phyloP scores from a whole-genome alignment of 2,797 vertebrate species.

The Philypnodon macrostomus region DNA sequence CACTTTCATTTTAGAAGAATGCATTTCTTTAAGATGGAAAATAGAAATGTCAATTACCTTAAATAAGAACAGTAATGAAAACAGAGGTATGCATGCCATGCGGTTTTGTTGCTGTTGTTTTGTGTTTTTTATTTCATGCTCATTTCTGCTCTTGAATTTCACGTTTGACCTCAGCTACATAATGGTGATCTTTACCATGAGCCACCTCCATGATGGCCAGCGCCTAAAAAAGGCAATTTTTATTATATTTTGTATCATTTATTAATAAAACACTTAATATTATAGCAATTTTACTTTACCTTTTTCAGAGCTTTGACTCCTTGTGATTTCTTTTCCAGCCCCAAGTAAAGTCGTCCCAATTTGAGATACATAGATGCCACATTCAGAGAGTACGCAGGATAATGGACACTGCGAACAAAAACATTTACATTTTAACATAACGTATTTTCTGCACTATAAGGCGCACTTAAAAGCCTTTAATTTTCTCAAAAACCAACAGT shows the following conservation, averaged over 20 bases:
- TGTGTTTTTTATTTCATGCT: conserved; percentile 5
- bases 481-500: too few species aligned
- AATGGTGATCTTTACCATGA: conserved; percentile 94
- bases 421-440: not conserved
- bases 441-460: too few species aligned
- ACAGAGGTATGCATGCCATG: conserved; percentile 63
- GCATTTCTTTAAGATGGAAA: too few species aligned
- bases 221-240: conserved; percentile 75
- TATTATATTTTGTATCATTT: not conserved
- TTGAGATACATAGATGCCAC: conserved; percentile 99
- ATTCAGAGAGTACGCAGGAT: conserved; percentile 92
- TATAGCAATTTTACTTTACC: conserved; percentile 64
- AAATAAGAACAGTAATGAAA: conserved; percentile 10
- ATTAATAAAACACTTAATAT: not conserved
- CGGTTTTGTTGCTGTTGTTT: conserved; percentile 24
- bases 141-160: conserved; percentile 84
- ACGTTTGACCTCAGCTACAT: conserved; percentile 90
- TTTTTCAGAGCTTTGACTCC: conserved; percentile 89
- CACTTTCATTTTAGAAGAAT: conserved; percentile 5
- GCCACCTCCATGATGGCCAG: conserved; percentile 94
- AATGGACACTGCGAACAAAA: conserved; percentile 83
- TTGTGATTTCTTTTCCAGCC: conserved; percentile 83
- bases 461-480: too few species aligned
- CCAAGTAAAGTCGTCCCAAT: conserved; percentile 89
- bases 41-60: too few species aligned